Percentiles rank a stretch among this genome's conserved stretches.
phyloP scores from a whole-genome alignment of 2,888 invertebrate genomes.

The Drosophila mimica region DNA sequence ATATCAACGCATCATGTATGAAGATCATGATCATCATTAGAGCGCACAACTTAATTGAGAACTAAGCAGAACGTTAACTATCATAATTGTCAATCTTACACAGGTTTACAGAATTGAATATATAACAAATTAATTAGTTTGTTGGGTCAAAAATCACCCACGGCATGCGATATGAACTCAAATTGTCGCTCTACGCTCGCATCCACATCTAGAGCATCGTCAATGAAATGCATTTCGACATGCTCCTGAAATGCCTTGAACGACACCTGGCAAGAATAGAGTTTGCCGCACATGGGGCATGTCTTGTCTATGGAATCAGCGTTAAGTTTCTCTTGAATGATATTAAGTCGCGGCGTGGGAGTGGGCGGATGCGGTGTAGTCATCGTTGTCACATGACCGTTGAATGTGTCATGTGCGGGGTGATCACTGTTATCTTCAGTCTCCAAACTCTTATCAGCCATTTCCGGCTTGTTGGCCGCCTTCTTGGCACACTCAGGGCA shows the following conservation, averaged over 20 bases:
- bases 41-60: not conserved
- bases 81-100: not conserved
- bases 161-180: conserved; percentile 85
- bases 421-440: conserved; percentile 79
- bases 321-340: conserved; percentile 80
- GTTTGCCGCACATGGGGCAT: conserved; percentile 91
- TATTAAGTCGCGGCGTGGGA: conserved; percentile 78
- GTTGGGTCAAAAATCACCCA: conserved; percentile 84
- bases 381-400: conserved; percentile 30
- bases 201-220: conserved; percentile 86
- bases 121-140: conserved; percentile 61
- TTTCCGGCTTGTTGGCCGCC: conserved; percentile 82
- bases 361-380: conserved; percentile 2
- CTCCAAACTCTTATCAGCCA: conserved; percentile 84
- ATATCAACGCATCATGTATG: conserved; percentile 17
- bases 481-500: conserved; percentile 82
- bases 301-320: conserved; percentile 86
- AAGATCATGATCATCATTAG: conserved; percentile 7
- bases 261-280: conserved; percentile 86
- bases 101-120: not conserved
- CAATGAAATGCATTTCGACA: conserved; percentile 91
- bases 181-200: conserved; percentile 86
- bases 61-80: not conserved
- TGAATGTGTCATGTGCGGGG: conserved; percentile 10
- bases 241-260: conserved; percentile 90